A percentile compares a stretch with the other conserved stretches of the same genome.
phyloP scores from a whole-genome alignment of 2,797 vertebrate genomes.

The Dicrostonyx torquatus region DNA sequence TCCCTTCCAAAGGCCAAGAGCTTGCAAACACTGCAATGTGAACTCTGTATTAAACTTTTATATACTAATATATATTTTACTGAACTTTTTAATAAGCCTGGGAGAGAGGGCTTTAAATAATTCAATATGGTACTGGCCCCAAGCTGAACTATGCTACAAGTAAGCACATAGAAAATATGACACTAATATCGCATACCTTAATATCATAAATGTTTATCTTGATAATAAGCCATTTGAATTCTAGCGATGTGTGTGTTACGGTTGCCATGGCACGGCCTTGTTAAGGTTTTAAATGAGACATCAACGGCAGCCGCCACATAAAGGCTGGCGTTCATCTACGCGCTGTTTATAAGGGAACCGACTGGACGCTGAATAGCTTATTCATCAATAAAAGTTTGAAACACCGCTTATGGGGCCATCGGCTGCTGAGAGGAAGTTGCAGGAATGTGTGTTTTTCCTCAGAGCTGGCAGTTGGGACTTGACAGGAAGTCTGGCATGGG shows the following conservation, averaged over 20 bases:
- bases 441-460: constrained; percentile 61
- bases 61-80: constrained; percentile 82
- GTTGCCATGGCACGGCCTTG: constrained; percentile 72
- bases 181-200: constrained; percentile 75
- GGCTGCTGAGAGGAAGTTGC: constrained; percentile 70
- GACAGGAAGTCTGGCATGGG: constrained; percentile 49
- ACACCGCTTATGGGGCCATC: constrained; percentile 68
- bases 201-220: constrained; percentile 80
- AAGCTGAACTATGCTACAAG: constrained; percentile 75
- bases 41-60: constrained; percentile 82
- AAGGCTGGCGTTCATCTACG: constrained; percentile 68
- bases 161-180: constrained; percentile 77
- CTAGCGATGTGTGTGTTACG: constrained; percentile 72
- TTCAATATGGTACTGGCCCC: constrained; percentile 80
- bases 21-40: constrained; percentile 66
- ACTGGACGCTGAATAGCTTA: constrained; percentile 72
- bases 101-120: constrained; percentile 80
- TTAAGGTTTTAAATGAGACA: constrained; percentile 72
- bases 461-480: constrained; percentile 55
- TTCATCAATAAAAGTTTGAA: constrained; percentile 79
- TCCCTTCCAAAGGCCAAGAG: constrained; percentile 68
- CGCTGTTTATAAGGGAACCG: constrained; percentile 66
- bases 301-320: constrained; percentile 56
- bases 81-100: constrained; percentile 82
- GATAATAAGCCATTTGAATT: constrained; percentile 78